Evolutionary conservation across 2,888 invertebrate genomes (phyloP), one percentile per base, ranked within the genome.

Genomic region (Micoletzkya japonica): DNA sequence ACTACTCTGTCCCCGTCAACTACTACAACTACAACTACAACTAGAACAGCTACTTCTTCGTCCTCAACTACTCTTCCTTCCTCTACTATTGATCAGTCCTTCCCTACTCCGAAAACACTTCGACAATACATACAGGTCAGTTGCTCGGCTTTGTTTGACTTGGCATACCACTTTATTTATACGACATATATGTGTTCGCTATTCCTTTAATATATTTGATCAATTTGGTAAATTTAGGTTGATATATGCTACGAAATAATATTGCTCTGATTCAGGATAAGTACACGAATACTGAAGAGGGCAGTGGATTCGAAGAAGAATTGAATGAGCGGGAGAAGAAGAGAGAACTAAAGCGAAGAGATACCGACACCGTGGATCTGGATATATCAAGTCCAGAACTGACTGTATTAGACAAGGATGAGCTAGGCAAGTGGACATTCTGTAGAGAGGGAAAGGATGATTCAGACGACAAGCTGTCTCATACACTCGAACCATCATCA

Each of bases 311-410:
- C 4, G 67, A 67, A 24, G 57, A 24, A 2, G 67, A 67, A 44
- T 39, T 67, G 37, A 57, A 56, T 17, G 57, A 67, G n/a, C n/a
- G 57, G 37, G 67, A 67, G 39, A 17, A 57, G 57, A 54, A 34
- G 20, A 67, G 67, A 54, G 79, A 76, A 59, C 72, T 76, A n/a
- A 74, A 72, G 44, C 64, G 77, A 71, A 72, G 75, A 71, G 77
- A 78, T 39, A 75, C 77, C 20, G 68, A 72, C 24, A 67, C 57
- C 14, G 64, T 83, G 56, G 82, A 84, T 68, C 76, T 84, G 50
- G 84, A 84, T 67, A 78, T 84, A 36, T 72, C 77, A n/a, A 81
- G 83, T 26, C 80, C 81, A 0, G 84, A 84, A 57, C 66, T 84
- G 66, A 84, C 81, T 10, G 81, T 84, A 64, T 60, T 84, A 28